phyloP scores from a whole-genome alignment of 2,888 invertebrate genomes.

The Willowsia nigromaculata region DNA sequence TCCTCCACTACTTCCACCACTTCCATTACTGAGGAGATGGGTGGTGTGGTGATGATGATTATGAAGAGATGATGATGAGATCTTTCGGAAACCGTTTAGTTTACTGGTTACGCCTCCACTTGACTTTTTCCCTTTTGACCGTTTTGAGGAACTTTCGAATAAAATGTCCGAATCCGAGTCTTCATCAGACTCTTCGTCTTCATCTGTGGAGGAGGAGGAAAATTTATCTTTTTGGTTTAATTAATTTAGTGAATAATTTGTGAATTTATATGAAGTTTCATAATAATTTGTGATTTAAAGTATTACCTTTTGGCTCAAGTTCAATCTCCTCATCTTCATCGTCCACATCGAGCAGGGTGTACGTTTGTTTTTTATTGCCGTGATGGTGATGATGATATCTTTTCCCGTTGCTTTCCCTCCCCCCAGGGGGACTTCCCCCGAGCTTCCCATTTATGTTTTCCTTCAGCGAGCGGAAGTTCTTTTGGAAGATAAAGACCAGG shows the following conservation, averaged over 20 bases:
- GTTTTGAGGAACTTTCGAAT: constrained; percentile 84
- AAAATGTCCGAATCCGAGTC: constrained; percentile 91
- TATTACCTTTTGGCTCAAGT: constrained; percentile 84
- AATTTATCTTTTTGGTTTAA: background rate
- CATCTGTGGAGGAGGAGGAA: constrained; percentile 77
- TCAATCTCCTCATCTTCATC: constrained; percentile 82
- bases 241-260: background rate
- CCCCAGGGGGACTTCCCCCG: constrained; percentile 33
- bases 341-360: constrained; percentile 84
- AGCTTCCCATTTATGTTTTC: constrained; percentile 78
- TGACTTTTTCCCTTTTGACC: background rate
- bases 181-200: constrained; percentile 81
- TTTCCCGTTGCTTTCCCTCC: constrained; percentile 70
- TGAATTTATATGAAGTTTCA: constrained; percentile 31
- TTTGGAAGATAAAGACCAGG: constrained; percentile 84
- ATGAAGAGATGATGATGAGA: constrained; percentile 8
- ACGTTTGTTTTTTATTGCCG: constrained; percentile 81
- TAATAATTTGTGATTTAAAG: background rate
- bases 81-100: constrained; percentile 78
- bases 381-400: constrained; percentile 67
- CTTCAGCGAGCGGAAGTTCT: constrained; percentile 69
- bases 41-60: no score
- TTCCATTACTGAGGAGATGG: background rate
- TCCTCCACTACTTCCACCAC: background rate
- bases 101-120: constrained; percentile 40